Evolutionary conservation across 2,113 vertebrate genomes (phyloP), one percentile per base, ranked within the genome.

Genomic region (Passer montanus): DNA sequence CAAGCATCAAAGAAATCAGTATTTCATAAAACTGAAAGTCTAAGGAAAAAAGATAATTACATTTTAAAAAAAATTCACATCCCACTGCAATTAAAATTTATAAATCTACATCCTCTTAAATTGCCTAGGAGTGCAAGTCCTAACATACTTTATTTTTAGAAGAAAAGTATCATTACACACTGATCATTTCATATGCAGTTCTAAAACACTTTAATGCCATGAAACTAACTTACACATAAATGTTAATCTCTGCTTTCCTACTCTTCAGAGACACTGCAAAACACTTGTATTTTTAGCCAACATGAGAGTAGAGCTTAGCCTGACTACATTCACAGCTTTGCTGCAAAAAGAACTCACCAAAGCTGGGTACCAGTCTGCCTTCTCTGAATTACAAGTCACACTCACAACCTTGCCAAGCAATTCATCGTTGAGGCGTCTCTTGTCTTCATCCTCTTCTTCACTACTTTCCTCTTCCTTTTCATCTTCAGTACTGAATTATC

Each of bases 401-500:
- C 97, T 98, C 89, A 99, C 98, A 91, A 99, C 98, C 95, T 99
- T 99, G 66, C 99, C 99, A 97, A 99, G 92, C 79, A 99, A 97
- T 63, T 99, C 98, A 49, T 99, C 99, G 8, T 97, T 98, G 47
- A 99, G 97, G 69, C 99, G 98, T 44, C 98, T 97, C 91, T 98
- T 97, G 96, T 99, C 99, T 23, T 99, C 99, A 44, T 99, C 99
- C 69, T 99, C 99, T 4, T 99, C 99, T 82, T 99, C 99, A 56
- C 99, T 99, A 30, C 99, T 99, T 67, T 99, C 99, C 76, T 99
- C 99, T 84, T 99, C 99, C 53, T 99, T 99, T 95, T 99, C 99
- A 95, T 99, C 99, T 87, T 99, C 99, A 11, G 99, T 98, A 60
- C 99, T 99, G 96, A 37, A 86, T 77, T 13, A 96, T 82, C 49